These are phyloP conservation scores for Chitala chitala DNA, from an alignment of 2,113 vertebrate genomes.

Conservation along the genomic window DNA sequence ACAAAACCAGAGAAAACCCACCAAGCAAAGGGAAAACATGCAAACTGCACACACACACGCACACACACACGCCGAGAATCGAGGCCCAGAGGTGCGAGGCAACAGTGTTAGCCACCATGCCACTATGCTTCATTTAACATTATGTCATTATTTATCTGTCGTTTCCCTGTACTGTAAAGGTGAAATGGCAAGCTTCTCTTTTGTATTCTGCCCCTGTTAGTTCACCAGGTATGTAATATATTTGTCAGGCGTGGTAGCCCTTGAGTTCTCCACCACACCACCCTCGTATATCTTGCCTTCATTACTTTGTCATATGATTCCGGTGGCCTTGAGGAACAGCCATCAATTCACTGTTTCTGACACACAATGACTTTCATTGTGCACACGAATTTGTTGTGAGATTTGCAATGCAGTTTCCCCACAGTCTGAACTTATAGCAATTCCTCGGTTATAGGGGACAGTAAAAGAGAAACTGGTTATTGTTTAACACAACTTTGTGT, in stretches of 20 bases:
- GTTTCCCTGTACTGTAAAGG: background rate
- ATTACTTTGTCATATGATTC: slow-evolving; percentile 15
- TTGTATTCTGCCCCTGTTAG: slow-evolving; percentile 4
- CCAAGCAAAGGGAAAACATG: too few species aligned
- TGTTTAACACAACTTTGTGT: background rate
- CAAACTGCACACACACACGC: too few species aligned
- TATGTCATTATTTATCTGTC: background rate
- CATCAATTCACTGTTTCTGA: background rate
- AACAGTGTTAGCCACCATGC: too few species aligned
- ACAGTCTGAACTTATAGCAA: too few species aligned
- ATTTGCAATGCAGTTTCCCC: background rate
- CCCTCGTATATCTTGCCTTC: slow-evolving; percentile 6
- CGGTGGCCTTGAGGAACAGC: slow-evolving; percentile 1
- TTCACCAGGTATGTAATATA: background rate
- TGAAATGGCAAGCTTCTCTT: background rate
- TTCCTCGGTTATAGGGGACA: background rate
- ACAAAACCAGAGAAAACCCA: too few species aligned
- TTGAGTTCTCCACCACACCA: background rate
- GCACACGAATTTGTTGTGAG: background rate
- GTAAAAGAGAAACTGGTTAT: background rate
- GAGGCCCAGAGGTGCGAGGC: too few species aligned
- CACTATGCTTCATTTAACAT: background rate
- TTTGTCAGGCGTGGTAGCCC: slow-evolving; percentile 7
- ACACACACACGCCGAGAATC: too few species aligned
- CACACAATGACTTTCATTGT: background rate